A percentile compares a stretch with the other conserved stretches of the same genome.
phyloP scores from a whole-genome alignment of 2,113 vertebrate genomes.

The Eclectus roratus region DNA sequence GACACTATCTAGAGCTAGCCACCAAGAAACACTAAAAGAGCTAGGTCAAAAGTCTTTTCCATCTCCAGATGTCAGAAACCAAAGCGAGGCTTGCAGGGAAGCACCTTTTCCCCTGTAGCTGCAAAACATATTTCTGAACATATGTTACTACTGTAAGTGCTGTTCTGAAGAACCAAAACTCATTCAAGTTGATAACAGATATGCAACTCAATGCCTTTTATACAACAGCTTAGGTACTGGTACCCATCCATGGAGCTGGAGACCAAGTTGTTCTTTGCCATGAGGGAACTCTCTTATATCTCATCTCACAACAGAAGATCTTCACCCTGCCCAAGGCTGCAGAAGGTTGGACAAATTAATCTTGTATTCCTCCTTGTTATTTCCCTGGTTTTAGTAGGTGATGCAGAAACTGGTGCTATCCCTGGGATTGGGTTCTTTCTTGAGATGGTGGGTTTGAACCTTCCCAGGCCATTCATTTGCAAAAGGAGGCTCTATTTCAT shows the following conservation, averaged over 20 bases:
- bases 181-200: not conserved
- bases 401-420: not conserved
- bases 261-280: not conserved
- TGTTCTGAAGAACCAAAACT: not conserved
- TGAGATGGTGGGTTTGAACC: not conserved
- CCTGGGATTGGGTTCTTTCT: not conserved
- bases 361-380: not conserved
- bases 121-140: not conserved
- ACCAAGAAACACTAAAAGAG: not conserved
- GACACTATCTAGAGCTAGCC: not conserved
- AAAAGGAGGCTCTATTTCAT: not conserved
- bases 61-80: not conserved
- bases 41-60: not conserved
- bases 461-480: not conserved
- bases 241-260: not conserved
- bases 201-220: not conserved
- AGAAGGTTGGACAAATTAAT: not conserved
- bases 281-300: not conserved
- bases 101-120: not conserved
- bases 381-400: not conserved
- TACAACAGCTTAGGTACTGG: not conserved
- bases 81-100: not conserved
- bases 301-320: not conserved
- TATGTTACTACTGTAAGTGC: not conserved
- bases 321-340: not conserved